Evolutionary conservation across 1,140 invertebrate genomes (phyloP), one percentile per base, ranked within the genome.

Genomic region (Pinna nobilis): DNA sequence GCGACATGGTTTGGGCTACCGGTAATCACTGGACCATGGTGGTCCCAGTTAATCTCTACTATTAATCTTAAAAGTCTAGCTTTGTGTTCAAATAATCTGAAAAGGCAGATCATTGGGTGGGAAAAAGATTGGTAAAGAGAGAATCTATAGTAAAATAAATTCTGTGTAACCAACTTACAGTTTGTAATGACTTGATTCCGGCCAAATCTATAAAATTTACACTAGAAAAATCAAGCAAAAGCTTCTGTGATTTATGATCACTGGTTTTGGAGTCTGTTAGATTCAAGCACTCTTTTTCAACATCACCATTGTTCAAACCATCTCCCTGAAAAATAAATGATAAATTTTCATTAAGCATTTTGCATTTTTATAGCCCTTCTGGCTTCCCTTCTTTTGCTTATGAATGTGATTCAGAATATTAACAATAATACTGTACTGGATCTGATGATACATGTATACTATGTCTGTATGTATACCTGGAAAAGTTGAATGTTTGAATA

Each of bases 141-240:
- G 18, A 3, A 23, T 32, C 32, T 13, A 37, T 53, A 39, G 6
- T 37, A 7, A 18, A 11, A 11, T 39, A 13, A n/a, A 39, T 13
- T 9, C 11, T 35, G 6, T 18, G 4, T 25, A 51, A 18, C 33
- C n/a, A n/a, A 63, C 59, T 64, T 65, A 76, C 74, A 64, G 55
- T 20, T 63, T 55, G 59, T 25, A 81, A 41, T 1, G 79, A 66
- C 23, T 77, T 61, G 2, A 81, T 69, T n/a, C 79, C 79, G 70
- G 77, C 78, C 3, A 77, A 13, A 41, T 81, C 79, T n/a, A 81
- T 20, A 61, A 77, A 81, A 3, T 71, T 44, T 2, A 81, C 77
- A 20, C 55, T 50, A 18, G 60, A 49, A 18, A 78, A 59, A 57
- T 79, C 71, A 33, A 60, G n/a, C 32, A 7, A 9, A 15, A 4